Percentiles rank a stretch among this genome's conserved stretches.
Evolutionary conservation across 2,797 vertebrate species (phyloP).

Genomic region (Dendrocincla tyrannina): DNA sequence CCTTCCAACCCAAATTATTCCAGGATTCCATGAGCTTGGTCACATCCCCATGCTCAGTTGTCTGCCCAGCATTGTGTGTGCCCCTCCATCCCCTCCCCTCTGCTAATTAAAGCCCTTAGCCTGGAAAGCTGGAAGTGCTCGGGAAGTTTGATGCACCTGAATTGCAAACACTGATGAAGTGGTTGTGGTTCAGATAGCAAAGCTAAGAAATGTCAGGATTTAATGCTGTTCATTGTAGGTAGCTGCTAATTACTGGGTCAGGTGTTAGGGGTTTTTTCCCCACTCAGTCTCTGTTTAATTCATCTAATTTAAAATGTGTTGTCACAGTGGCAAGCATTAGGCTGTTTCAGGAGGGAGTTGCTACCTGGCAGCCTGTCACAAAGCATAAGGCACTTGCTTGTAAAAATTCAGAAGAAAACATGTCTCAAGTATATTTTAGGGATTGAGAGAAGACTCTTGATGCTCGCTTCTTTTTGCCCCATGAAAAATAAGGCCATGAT

Average conservation of each 20-base stretch:
- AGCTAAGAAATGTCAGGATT: neutral
- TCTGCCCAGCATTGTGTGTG: fast-evolving
- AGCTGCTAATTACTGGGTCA: neutral
- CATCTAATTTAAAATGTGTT: neutral
- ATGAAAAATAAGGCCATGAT: neutral
- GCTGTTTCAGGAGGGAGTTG: neutral
- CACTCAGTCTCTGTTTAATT: neutral
- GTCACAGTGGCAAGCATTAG: neutral
- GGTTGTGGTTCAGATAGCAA: fast-evolving
- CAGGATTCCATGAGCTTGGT: neutral
- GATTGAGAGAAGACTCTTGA: too few relatives aligned
- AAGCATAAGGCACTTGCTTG: neutral
- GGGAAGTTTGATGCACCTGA: neutral
- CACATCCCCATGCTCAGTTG: too few relatives aligned
- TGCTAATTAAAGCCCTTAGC: neutral
- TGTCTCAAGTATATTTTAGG: neutral
- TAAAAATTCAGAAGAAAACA: neutral
- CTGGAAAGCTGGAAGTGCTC: neutral
- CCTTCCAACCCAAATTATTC: neutral
- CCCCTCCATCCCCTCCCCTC: neutral
- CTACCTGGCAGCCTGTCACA: neutral
- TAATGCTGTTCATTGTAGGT: fast-evolving
- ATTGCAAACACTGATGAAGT: neutral
- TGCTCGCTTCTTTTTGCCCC: neutral
- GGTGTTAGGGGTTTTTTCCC: neutral